A percentile compares a stretch with the other conserved stretches of the same genome.
Evolutionary conservation across 1,140 invertebrate genomes (phyloP).

Genomic region (Zelostemma sp.): DNA sequence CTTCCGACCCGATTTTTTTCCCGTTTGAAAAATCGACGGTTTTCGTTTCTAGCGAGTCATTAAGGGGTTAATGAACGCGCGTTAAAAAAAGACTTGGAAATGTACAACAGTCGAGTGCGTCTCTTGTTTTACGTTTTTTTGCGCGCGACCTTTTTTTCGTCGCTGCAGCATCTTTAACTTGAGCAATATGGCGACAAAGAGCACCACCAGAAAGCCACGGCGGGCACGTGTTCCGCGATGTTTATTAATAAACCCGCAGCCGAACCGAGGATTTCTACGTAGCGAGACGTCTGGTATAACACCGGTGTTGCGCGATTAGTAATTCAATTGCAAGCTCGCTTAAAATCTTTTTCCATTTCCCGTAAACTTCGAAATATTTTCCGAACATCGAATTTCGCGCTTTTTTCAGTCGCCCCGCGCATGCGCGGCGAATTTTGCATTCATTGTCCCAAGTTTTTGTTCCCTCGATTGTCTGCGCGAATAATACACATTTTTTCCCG

Average conservation of each 20-base stretch:
- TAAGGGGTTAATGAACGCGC: slow-evolving; percentile 26
- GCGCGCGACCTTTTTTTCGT: slow-evolving; percentile 37
- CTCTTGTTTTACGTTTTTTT: slow-evolving; percentile 27
- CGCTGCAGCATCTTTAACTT: slow-evolving; percentile 30
- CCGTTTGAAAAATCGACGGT: too few species aligned
- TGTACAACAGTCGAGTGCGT: slow-evolving; percentile 25
- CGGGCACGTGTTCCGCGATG: slow-evolving; percentile 62
- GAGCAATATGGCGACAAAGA: slow-evolving; percentile 59
- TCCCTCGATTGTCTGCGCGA: background rate
- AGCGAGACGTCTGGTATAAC: slow-evolving; percentile 50
- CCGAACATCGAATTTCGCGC: too few species aligned
- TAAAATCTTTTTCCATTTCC: slow-evolving; percentile 12
- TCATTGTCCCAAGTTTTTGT: background rate
- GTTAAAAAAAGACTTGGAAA: slow-evolving; percentile 37
- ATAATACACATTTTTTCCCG: too few species aligned
- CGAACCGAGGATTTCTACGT: slow-evolving; percentile 56
- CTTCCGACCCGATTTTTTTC: background rate
- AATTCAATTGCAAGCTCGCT: slow-evolving; percentile 31
- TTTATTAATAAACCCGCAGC: slow-evolving; percentile 67
- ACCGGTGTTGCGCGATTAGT: slow-evolving; percentile 28
- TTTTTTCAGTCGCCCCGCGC: background rate
- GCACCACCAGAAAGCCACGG: slow-evolving; percentile 51
- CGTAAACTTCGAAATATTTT: too few species aligned
- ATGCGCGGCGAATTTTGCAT: too few species aligned
- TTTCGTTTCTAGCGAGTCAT: slow-evolving; percentile 10